Evolutionary conservation across 2,797 vertebrate species (phyloP).

Genomic region (Mus caroli): DNA sequence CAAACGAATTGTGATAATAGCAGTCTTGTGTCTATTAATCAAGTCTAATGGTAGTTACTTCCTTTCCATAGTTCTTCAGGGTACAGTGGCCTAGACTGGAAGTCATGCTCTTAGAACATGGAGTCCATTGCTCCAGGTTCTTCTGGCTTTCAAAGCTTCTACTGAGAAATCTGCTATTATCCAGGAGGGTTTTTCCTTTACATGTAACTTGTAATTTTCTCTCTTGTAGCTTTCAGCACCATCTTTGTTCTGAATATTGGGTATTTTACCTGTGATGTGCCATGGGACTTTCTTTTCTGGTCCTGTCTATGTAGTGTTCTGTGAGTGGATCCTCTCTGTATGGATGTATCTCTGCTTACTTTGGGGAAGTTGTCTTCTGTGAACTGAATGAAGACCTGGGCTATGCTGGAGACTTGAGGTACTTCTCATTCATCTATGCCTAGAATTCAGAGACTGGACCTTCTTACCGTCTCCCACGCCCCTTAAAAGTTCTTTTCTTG

Average conservation of each 20-base stretch:
- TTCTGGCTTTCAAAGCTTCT: not conserved
- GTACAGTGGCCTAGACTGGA: not conserved
- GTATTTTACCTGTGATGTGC: not conserved
- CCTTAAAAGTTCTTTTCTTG: not conserved
- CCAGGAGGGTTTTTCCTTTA: not conserved
- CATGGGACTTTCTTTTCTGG: not conserved
- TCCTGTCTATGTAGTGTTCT: not conserved
- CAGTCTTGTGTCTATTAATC: not conserved
- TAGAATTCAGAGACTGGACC: not conserved
- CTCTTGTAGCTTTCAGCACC: not conserved
- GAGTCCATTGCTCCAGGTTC: not conserved
- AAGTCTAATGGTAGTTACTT: not conserved
- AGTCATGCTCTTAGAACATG: not conserved
- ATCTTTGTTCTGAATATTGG: not conserved
- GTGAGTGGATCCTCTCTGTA: not conserved
- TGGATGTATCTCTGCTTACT: not conserved
- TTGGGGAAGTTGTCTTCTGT: not conserved
- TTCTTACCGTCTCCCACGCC: not conserved
- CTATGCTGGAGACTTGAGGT: not conserved
- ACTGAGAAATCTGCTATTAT: not conserved
- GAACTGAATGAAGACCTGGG: not conserved
- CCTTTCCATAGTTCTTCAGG: not conserved
- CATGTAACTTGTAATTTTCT: not conserved
- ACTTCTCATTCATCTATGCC: not conserved
- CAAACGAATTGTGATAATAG: not conserved